These are phyloP conservation scores for Rutpela maculata DNA, from an alignment of 2,888 invertebrate genomes.

Conservation along the genomic window DNA sequence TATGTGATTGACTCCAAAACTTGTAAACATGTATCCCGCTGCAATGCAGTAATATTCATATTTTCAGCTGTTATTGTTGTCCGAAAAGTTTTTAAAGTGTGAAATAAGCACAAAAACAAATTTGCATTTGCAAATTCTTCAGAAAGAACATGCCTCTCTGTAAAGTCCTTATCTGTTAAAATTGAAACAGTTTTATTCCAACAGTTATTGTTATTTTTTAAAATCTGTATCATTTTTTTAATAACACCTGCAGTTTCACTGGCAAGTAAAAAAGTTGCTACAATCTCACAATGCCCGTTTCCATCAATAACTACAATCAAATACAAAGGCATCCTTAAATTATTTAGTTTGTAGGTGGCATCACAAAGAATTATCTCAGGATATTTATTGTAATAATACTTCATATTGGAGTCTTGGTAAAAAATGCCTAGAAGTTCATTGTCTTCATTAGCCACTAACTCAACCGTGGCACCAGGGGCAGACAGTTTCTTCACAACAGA, in stretches of 20 bases:
- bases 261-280: background rate
- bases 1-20: too few relatives aligned
- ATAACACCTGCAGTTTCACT: background rate
- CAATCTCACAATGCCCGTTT: background rate
- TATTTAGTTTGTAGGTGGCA: background rate
- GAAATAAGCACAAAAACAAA: too few relatives aligned
- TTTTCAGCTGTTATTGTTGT: background rate
- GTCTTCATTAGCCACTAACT: constrained; percentile 14
- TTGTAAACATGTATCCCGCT: background rate
- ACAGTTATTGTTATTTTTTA: too few relatives aligned
- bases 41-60: background rate
- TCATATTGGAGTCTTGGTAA: background rate
- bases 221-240: background rate
- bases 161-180: too few relatives aligned
- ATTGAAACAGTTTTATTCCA: too few relatives aligned
- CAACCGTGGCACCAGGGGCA: constrained; percentile 1
- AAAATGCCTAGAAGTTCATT: constrained; percentile 1
- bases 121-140: too few relatives aligned
- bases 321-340: background rate
- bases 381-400: background rate
- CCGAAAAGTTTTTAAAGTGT: background rate
- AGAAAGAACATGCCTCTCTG: too few relatives aligned
- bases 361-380: too few relatives aligned
- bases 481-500: background rate
- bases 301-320: background rate